phyloP scores from a whole-genome alignment of 2,888 invertebrate genomes.

The Mactromeris polynyma region DNA sequence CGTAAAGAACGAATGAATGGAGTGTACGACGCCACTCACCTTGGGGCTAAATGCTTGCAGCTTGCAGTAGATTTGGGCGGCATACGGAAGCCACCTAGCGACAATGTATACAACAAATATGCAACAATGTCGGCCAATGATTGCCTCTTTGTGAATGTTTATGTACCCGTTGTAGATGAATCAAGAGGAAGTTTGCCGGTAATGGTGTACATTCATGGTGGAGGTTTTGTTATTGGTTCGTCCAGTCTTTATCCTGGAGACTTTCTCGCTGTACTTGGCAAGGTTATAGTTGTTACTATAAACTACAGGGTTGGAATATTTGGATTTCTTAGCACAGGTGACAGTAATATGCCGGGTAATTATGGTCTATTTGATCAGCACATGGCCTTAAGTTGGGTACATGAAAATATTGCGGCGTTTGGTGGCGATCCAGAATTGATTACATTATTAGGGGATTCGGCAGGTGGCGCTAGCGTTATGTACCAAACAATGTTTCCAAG shows the following conservation, averaged over 20 bases:
- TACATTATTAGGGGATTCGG: constrained; percentile 79
- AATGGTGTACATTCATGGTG: constrained; percentile 97
- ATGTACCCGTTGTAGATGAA: constrained; percentile 90
- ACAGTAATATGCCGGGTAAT: constrained; percentile 93
- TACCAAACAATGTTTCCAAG: constrained; percentile 75
- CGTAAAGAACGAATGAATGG: constrained; percentile 24
- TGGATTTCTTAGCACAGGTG: constrained; percentile 95
- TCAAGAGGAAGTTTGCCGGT: constrained; percentile 89
- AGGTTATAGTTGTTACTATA: constrained; percentile 98
- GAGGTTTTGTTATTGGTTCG: constrained; percentile 97
- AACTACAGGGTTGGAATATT: constrained; percentile 96
- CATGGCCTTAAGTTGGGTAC: constrained; percentile 96
- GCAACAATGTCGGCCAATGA: constrained; percentile 90
- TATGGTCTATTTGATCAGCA: constrained; percentile 97
- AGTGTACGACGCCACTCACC: constrained; percentile 32
- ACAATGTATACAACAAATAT: neutral
- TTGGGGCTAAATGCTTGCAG: constrained; percentile 33
- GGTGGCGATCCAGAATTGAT: constrained; percentile 77
- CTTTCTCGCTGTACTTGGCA: constrained; percentile 93
- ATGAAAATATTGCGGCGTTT: constrained; percentile 92
- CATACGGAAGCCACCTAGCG: constrained; percentile 85
- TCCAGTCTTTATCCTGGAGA: constrained; percentile 92
- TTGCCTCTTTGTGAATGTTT: constrained; percentile 97
- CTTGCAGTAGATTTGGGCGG: constrained; percentile 24
- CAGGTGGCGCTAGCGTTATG: constrained; percentile 75